Evolutionary conservation across 2,113 vertebrate species (phyloP).

Genomic region (Scolopax mira): DNA sequence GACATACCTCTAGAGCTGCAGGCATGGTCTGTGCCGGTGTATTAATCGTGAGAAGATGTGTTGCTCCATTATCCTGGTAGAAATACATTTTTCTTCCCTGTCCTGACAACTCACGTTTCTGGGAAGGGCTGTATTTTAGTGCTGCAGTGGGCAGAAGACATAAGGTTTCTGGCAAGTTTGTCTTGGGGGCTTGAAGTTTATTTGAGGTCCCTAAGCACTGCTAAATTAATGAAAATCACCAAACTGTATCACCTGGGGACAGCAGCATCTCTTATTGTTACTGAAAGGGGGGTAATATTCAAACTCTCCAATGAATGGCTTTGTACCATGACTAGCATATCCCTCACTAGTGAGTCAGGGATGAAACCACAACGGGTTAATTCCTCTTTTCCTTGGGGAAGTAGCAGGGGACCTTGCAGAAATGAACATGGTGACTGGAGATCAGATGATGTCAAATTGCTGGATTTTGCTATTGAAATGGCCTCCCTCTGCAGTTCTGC

Average conservation of each 20-base stretch:
- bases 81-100: accelerated
- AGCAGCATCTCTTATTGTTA: not conserved
- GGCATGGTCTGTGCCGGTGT: not conserved
- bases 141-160: not conserved
- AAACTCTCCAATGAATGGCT: not conserved
- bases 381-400: conserved; percentile 2
- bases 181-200: not conserved
- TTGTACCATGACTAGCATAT: not conserved
- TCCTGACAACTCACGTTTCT: accelerated
- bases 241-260: accelerated
- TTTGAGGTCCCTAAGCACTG: not conserved
- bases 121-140: not conserved
- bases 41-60: accelerated
- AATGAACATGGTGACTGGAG: not conserved
- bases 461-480: not conserved
- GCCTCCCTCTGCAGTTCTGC: not conserved
- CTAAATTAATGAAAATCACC: not conserved
- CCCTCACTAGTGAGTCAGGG: not conserved
- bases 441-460: not conserved
- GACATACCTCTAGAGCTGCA: not conserved
- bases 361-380: not conserved
- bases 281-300: not conserved
- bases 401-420: not conserved
- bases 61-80: not conserved
- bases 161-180: not conserved